Evolutionary conservation across 2,888 invertebrate genomes (phyloP), one percentile per base, ranked within the genome.

Genomic region (Agrilus cyanescens): DNA sequence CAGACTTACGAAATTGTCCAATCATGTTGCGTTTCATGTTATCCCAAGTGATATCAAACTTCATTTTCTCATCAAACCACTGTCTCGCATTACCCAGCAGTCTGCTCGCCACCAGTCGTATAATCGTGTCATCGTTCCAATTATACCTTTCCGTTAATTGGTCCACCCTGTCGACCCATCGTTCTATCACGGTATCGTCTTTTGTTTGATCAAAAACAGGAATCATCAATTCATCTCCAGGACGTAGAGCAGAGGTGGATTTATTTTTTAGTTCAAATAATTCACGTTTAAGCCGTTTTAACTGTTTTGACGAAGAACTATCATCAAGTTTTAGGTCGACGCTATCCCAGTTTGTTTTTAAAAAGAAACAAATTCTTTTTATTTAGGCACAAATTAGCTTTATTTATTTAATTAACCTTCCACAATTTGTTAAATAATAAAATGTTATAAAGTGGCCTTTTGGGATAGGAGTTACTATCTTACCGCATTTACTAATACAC

Each of bases 1-100:
- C 40, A 10, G 39, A 31, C 34, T 44, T 46, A 38, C 43, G 43
- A 38, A 51, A 51, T 33, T 51, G 44, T 10, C 43, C 32, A 16
- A 46, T 37, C 42, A 50, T n/a, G 12, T n/a, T 12, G 5, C 31
- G 31, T 43, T 41, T 45, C 14, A 50, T 41, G 7, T 43, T 41
- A n/a, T 14, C 25, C 48, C 47, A 50, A 18, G 37, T 25, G 4
- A 16, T 12, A 12, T 43, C 39, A 4, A 12, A 15, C 5, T 32
- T 30, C 4, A 16, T 31, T 43, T 44, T 45, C 32, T 40, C 37
- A 10, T 50, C 43, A 31, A 34, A 50, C 48, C 50, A 50, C 13
- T 43, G 38, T 10, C 46, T 38, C 8, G 48, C 47, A 29, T 46
- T 30, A 8, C 49, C 47, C 10, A 31, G 37, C 10, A 48, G 33